These are phyloP conservation scores for Acestrorhynchus altus DNA, from an alignment of 2,797 vertebrate species.

Conservation along the genomic window DNA sequence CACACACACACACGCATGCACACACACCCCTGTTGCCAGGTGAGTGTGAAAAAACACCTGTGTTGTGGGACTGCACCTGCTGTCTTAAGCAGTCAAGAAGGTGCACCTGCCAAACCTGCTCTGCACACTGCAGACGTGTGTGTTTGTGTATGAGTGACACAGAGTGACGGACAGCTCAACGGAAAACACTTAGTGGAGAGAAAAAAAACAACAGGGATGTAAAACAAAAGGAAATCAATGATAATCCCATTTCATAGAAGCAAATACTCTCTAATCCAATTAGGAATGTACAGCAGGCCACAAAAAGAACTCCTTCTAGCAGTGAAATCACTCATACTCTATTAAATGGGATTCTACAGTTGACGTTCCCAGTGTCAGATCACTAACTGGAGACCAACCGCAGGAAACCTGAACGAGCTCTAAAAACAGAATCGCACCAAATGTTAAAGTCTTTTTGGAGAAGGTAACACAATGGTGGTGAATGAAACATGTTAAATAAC, in stretches of 20 bases:
- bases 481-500: too few relatives aligned
- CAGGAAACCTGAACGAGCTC: not conserved
- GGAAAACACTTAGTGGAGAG: not conserved
- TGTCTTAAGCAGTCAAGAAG: conserved; percentile 36
- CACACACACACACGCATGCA: not conserved
- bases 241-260: not conserved
- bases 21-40: conserved; percentile 60
- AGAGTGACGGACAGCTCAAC: not conserved
- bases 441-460: too few relatives aligned
- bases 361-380: not conserved
- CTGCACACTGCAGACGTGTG: conserved; percentile 49
- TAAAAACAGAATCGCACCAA: not conserved
- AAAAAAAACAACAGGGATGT: not conserved
- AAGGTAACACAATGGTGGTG: too few relatives aligned
- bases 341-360: not conserved
- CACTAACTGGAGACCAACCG: not conserved
- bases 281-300: not conserved
- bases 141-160: not conserved
- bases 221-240: not conserved
- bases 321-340: not conserved
- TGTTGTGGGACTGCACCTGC: conserved; percentile 68
- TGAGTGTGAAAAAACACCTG: conserved; percentile 47
- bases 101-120: conserved; percentile 78
- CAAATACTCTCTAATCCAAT: not conserved
- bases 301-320: not conserved